phyloP scores from a whole-genome alignment of 2,888 invertebrate species.

The Hedya salicella region DNA sequence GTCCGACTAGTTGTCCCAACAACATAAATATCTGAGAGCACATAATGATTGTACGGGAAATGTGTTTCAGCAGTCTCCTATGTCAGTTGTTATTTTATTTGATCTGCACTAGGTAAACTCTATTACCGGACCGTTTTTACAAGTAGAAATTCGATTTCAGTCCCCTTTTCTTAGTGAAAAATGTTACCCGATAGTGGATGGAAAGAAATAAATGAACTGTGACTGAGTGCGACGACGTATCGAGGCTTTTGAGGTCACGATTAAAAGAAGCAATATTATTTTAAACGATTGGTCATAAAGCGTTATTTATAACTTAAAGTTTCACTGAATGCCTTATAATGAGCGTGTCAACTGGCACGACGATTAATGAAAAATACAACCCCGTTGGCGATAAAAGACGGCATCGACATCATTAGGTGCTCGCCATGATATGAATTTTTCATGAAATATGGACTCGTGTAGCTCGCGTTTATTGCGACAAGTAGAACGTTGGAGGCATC shows the following conservation, averaged over 20 bases:
- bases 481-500: constrained; percentile 61
- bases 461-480: constrained; percentile 63
- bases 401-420: constrained; percentile 79
- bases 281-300: constrained; percentile 23
- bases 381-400: constrained; percentile 76
- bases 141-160: constrained; percentile 78
- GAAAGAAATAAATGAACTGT: constrained; percentile 62
- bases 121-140: constrained; percentile 80
- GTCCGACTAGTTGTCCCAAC: constrained; percentile 28
- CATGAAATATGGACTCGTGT: constrained; percentile 78
- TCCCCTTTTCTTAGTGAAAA: constrained; percentile 70
- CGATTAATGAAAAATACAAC: constrained; percentile 79
- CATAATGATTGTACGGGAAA: constrained; percentile 50
- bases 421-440: constrained; percentile 80
- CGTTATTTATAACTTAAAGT: constrained; percentile 25
- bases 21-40: constrained; percentile 38
- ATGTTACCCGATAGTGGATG: constrained; percentile 67
- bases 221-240: constrained; percentile 13
- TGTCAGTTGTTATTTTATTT: constrained; percentile 76
- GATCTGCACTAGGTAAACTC: constrained; percentile 77
- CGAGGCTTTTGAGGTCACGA: constrained; percentile 28
- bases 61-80: constrained; percentile 59
- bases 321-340: constrained; percentile 42
- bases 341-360: constrained; percentile 64
- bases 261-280: constrained; percentile 20